These are phyloP conservation scores for Zaprionus inermis DNA, from an alignment of 1,140 invertebrate genomes.

Conservation along the genomic window DNA sequence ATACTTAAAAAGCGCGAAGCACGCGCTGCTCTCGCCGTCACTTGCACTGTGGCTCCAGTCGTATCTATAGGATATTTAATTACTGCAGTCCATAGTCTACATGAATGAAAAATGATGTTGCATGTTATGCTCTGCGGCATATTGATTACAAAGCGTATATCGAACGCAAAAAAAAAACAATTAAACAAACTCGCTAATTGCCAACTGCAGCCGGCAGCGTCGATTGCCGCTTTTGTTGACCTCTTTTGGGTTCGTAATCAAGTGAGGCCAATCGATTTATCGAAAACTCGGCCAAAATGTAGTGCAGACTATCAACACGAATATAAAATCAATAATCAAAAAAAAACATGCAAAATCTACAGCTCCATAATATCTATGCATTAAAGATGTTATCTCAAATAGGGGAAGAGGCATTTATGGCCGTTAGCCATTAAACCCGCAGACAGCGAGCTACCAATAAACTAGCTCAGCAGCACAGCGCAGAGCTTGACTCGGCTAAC, in stretches of 20 bases:
- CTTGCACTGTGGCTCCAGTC: background rate
- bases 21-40: conserved; percentile 35
- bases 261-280: conserved; percentile 17
- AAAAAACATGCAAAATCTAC: conserved; percentile 4
- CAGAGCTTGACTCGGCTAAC: background rate
- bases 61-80: conserved; percentile 52
- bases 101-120: conserved; percentile 68
- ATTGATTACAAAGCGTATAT: conserved; percentile 44
- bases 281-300: conserved; percentile 12
- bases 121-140: conserved; percentile 17
- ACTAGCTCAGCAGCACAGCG: background rate
- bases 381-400: background rate
- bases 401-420: conserved; percentile 5
- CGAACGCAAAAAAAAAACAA: conserved; percentile 43
- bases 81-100: conserved; percentile 44
- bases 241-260: conserved; percentile 43
- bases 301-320: conserved; percentile 19
- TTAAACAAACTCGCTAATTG: conserved; percentile 60
- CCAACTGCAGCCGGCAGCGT: conserved; percentile 53
- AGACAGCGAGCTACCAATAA: background rate
- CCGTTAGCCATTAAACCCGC: conserved; percentile 3
- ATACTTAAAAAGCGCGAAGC: conserved; percentile 44
- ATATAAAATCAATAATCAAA: background rate
- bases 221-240: conserved; percentile 46
- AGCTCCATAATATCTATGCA: background rate